Evolutionary conservation across 2,113 vertebrate species (phyloP), one percentile per base, ranked within the genome.

Genomic region (Pluvianellus socialis): DNA sequence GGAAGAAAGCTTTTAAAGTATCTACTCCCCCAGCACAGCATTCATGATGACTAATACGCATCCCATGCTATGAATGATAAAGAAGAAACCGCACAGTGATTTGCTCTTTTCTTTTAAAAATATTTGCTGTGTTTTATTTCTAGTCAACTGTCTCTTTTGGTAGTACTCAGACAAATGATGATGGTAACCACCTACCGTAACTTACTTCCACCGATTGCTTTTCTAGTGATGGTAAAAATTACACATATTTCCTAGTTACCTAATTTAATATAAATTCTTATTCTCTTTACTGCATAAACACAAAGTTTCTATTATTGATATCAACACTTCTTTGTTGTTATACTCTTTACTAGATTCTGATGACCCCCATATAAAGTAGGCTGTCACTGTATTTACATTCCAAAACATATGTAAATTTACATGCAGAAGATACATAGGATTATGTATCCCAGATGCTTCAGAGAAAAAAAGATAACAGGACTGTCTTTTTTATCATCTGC

Each of bases 11-110:
- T 97, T 97, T 96, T 95, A 79, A 72, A 90, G 49, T 68, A 61
- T 55, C 88, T 94, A 62, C 81, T 96, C 55, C 45, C 42, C 24
- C 55, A 79, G 66, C 73, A 79, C 59, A 94, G 77, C 67, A 86
- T 82, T 94, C 96, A 93, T 93, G 91, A 96, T 97, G 55, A 92
- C 67, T 97, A 97, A 97, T 86, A 86, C 88, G 72, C 47, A 90
- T 81, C 49, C 81, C 50, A 42, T 35, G 14, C 74, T 96, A 92
- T 93, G 90, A 96, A 97, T 92, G 82, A 96, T 85, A 93, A 94
- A 94, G 59, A 92, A 91, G 71, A 61, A 92, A 92, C 44, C 62
- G 59, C 81, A 89, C 8, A 47, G 49, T 93, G 91, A 82, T 90
- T 97, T 95, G 30, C 38, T 94, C 49, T 88, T 93, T 87, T 96